Percentiles rank a stretch among this genome's conserved stretches.
Evolutionary conservation across 2,113 vertebrate genomes (phyloP).

Genomic region (Clupea harengus): DNA sequence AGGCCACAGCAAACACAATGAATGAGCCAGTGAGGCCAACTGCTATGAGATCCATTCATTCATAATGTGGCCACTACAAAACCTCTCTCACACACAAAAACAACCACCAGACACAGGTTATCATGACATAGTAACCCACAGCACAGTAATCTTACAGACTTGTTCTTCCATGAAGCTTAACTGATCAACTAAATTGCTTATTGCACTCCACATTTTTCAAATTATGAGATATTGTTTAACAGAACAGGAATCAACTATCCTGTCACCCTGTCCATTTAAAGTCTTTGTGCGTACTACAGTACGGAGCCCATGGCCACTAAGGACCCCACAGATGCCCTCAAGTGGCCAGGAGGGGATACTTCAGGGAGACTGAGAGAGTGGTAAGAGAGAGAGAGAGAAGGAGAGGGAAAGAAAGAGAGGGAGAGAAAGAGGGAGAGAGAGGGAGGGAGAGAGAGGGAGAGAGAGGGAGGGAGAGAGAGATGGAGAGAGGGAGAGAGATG

Average conservation of each 20-base stretch:
- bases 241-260: neutral
- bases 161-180: neutral
- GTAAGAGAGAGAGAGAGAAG: neutral
- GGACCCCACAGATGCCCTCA: constrained; percentile 57
- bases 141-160: neutral
- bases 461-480: too few relatives aligned
- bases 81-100: neutral
- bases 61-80: neutral
- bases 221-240: too few relatives aligned
- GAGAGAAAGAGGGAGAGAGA: too few relatives aligned
- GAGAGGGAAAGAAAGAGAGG: neutral
- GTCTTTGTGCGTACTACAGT: neutral
- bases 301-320: neutral
- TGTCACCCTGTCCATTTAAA: neutral
- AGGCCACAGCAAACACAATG: constrained; percentile 1
- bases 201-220: neutral
- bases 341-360: constrained; percentile 52
- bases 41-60: constrained; percentile 5
- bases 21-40: neutral
- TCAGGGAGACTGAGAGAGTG: neutral
- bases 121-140: neutral
- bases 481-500: too few relatives aligned
- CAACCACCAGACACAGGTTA: neutral
- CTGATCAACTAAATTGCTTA: neutral
- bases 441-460: too few relatives aligned